Conservation (phyloP, 2,888 invertebrate species). For the Aleiodes alternator region DNA sequence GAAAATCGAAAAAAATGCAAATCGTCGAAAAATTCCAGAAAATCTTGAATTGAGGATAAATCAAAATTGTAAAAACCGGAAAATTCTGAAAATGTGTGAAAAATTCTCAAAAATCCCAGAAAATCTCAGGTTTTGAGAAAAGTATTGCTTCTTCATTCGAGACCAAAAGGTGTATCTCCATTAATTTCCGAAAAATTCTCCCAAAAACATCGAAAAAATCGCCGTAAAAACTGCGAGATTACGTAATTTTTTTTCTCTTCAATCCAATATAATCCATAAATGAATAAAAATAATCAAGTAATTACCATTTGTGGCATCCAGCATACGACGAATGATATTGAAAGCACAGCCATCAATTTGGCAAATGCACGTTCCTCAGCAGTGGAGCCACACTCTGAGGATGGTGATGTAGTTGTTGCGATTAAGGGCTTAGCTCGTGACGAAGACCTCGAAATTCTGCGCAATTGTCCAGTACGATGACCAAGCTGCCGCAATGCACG, state of each 20-base stretch:
- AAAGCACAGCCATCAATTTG: conserved; percentile 88
- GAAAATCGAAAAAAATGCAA: no score
- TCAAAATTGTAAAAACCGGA: no score
- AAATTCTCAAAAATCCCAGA: no score
- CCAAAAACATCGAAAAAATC: no score
- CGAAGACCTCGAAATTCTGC: conserved; percentile 69
- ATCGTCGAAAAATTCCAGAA: no score
- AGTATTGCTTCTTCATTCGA: no score
- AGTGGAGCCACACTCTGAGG: conserved; percentile 76
- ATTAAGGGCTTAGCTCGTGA: conserved; percentile 69
- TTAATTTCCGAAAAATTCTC: not conserved
- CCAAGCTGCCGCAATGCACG: conserved; percentile 82
- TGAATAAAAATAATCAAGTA: conserved; percentile 17
- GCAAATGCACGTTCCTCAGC: conserved; percentile 91
- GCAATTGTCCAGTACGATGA: conserved; percentile 65
- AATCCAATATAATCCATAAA: not conserved
- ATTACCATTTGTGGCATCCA: conserved; percentile 93
- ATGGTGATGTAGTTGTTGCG: conserved; percentile 59
- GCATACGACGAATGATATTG: conserved; percentile 88
- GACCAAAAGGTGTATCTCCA: not conserved
- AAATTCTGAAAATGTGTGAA: no score
- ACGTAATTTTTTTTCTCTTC: no score
- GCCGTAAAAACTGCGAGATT: no score
- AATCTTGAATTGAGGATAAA: no score
- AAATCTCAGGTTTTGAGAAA: no score